Base-by-base conservation (phyloP, 2,113 vertebrate genomes). In the Saiga tatarica region DNA sequence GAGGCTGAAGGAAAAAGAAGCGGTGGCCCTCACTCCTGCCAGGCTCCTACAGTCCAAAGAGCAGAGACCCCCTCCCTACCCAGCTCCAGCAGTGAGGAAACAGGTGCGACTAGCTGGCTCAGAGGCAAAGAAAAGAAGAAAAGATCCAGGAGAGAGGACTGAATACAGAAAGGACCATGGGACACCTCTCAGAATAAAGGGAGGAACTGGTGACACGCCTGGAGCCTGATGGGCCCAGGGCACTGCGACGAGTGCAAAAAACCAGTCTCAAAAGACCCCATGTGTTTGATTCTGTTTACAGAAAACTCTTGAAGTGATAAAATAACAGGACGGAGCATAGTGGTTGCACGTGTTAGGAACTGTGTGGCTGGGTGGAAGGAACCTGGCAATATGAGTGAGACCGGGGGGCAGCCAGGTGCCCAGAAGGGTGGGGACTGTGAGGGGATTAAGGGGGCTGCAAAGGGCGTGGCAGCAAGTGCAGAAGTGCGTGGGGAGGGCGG, bases 181-280 rank as follows among this genome's bases (percentile, higher is more conserved):
- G 76, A 3, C 19, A 55, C 28, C 33, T 13, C 9, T 39, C 19
- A 25, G 47, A 19, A 25, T 62, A 36, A 53, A 59, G 21, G 47
- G 59, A 71, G 13, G n/a, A n/a, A 36, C 8, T 17, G 6, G 21
- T 16, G 39, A 30, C 1, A 30, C 4, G 1, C 1, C 14, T 50
- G 33, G n/a, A 23, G 4, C 30, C 8, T 13, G 17, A 28, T 12
- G n/a, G 52, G 28, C 81, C 47, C 53, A 52, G 42, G 47, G 36
- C 39, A 26, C 39, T 2, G 15, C 2, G 0, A 28, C 6, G 30
- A 26, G n/a, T 4, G 21, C 0, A 3, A 42, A 25, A 74, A 74
- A 25, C 21, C 71, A 74, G 23, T 25, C 71, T 74, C 36, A 8
- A 28, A 67, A 87, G 47, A 25, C 26, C 52, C 6, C 42, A 7